Conservation (phyloP, 2,113 vertebrate genomes). For the Leiothrix lutea region DNA sequence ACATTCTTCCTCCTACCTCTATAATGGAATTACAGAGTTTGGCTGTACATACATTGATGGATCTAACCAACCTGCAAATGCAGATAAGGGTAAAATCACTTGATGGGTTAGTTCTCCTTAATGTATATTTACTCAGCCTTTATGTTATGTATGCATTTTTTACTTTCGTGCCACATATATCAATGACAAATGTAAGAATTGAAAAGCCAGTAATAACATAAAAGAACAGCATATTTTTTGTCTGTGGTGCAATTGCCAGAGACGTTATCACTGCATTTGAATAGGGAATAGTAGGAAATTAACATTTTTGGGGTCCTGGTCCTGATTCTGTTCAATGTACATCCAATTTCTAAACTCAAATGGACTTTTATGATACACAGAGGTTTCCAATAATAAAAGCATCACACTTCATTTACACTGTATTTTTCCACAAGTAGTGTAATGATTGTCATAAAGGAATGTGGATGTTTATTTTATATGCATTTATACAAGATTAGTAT, state of each 20-base stretch:
- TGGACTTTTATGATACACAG: neutral
- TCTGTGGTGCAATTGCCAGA: neutral
- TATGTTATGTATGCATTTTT: slow-evolving; percentile 83
- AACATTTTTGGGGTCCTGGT: neutral
- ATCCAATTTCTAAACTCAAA: neutral
- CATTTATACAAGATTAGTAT: neutral
- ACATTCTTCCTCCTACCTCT: slow-evolving; percentile 50
- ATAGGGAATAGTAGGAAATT: slow-evolving; percentile 26
- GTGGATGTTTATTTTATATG: neutral
- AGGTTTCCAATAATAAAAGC: neutral
- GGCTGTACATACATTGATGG: slow-evolving; percentile 84
- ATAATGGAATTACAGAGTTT: slow-evolving; percentile 78
- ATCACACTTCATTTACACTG: neutral
- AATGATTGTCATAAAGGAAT: neutral
- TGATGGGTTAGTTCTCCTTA: slow-evolving; percentile 73
- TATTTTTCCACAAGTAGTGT: neutral
- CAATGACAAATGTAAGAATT: slow-evolving; percentile 84
- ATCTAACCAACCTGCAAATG: slow-evolving; percentile 92
- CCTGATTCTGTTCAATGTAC: neutral
- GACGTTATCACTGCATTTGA: slow-evolving; percentile 35
- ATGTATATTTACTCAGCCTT: slow-evolving; percentile 85
- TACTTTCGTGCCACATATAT: slow-evolving; percentile 82
- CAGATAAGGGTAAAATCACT: slow-evolving; percentile 90
- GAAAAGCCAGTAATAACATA: slow-evolving; percentile 70
- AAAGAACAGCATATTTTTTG: slow-evolving; percentile 23